phyloP scores from a whole-genome alignment of 2,888 invertebrate genomes.

The Serripes groenlandicus region DNA sequence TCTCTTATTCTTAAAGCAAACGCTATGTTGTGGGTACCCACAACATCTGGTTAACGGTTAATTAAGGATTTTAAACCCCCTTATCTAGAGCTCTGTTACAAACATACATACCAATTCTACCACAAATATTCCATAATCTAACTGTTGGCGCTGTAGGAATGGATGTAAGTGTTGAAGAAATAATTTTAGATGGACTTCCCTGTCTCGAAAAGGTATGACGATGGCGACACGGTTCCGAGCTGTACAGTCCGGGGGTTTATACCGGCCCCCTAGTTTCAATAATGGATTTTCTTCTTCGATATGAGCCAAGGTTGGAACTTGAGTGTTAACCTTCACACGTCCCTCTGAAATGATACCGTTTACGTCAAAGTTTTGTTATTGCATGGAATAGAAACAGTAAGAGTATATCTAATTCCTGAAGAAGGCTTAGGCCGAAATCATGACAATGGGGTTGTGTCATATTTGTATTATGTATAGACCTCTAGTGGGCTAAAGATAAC shows the following conservation, averaged over 20 bases:
- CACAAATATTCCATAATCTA: conserved; percentile 97
- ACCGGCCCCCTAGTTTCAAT: conserved; percentile 91
- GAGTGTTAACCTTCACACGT: conserved; percentile 59
- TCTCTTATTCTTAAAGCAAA: too few species aligned
- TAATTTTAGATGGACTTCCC: conserved; percentile 93
- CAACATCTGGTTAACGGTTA: too few species aligned
- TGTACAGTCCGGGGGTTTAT: conserved; percentile 90
- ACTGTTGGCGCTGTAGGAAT: conserved; percentile 95
- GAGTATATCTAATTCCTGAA: too few species aligned
- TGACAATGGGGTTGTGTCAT: too few species aligned
- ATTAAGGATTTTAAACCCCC: too few species aligned
- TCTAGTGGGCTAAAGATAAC: too few species aligned
- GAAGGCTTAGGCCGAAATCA: too few species aligned
- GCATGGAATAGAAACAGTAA: too few species aligned
- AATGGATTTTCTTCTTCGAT: conserved; percentile 87
- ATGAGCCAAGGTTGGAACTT: conserved; percentile 71
- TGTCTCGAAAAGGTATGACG: conserved; percentile 95
- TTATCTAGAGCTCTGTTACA: too few species aligned
- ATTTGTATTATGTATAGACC: too few species aligned
- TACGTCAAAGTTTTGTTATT: too few species aligned
- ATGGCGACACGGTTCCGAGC: conserved; percentile 94
- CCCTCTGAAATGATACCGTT: conserved; percentile 80
- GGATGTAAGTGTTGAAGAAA: conserved; percentile 97
- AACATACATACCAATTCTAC: conserved; percentile 97
- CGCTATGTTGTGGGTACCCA: too few species aligned